Base-by-base conservation (phyloP, 2,888 invertebrate genomes). In the Formica aserva region DNA sequence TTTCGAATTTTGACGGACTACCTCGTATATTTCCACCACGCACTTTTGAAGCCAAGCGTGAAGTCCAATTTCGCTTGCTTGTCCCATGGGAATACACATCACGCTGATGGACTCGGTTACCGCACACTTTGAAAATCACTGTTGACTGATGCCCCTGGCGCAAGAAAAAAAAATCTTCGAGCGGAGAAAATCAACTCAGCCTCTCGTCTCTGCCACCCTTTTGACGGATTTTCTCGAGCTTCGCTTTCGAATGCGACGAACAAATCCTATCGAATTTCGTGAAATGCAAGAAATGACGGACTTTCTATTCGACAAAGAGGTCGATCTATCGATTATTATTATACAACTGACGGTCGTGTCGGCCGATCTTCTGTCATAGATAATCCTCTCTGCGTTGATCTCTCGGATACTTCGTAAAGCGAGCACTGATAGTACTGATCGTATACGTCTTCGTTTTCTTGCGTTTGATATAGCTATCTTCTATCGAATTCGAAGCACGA, bases 11-110 rank as follows among this genome's bases (percentile, higher is more conserved):
- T 78, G 85, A 86, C 67, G 63, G 81, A 80, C 81, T 83, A 82
- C 78, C 82, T 45, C 45, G 66, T 82, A 80, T 77, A 85, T 83
- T 74, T 81, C 83, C 32, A 13, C 86, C 75, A 85, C 82, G 81
- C 86, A 71, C 81, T 76, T 78, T 75, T 80, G 67, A 75, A 83
- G 63, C 67, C 81, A 67, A 55, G 83, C 71, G 62, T 66, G 72
- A 81, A 84, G 69, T 60, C 77, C 89, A 88, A 88, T 88, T 83
- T 82, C 80, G 82, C 18, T 55, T 55, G 76, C 75, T 72, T 82
- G 72, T 85, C 89, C 81, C 85, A 38, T 18, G 83, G 75, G 88
- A 77, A 29, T 57, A 55, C 18, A 74, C 45, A 9, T 15, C 45
- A 26, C 22, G 55, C 35, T 32, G 45, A 18, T 22, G 66, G 82